Evolutionary conservation across 2,797 vertebrate genomes (phyloP), one percentile per base, ranked within the genome.

Genomic region (Sebastes flavidus): DNA sequence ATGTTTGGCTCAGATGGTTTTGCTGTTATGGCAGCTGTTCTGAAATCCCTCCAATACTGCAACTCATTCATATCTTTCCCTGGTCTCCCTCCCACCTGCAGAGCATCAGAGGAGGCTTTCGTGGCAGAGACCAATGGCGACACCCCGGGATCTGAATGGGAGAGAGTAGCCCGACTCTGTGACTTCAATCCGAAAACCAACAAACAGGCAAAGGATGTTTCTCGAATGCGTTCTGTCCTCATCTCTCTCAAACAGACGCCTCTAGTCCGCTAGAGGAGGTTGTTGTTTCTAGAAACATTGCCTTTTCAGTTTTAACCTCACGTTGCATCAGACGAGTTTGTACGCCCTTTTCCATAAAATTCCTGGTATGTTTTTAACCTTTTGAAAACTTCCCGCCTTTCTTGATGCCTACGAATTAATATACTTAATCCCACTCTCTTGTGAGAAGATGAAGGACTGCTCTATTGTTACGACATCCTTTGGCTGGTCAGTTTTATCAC

Each of bases 171-270:
- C 46, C 97, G 97, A 62, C 97, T 99, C 66, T 99, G 99, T 54
- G 98, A 99, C 94, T 99, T 99, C 96, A 99, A 99, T 79, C 98
- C 98, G 65, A 99, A 99, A 95, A 99, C 97, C 95, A 99, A 97
- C 95, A 96, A 95, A 82, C 94, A 98, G 91, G 97, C 97, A 61
- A 99, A 99, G 95, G 99, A 99, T 27, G 97, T 99, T 77, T 99
- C 99, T 0, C 97, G 99, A 70, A 98, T 99, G 97, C 98, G 99
- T 75, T 99, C 97, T 0, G 97, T 99, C 93, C 97, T 99, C 91
- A 98, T 99, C 93, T 97, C 98, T 62, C 97, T 99, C 85, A 99
- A 99, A 96, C 98, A 99, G 96, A 96, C 93, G 0, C 96, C 95
- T 75, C 94, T 99, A 29, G 92, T 92, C 61, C 96, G 95, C 92